phyloP scores from a whole-genome alignment of 1,140 invertebrate species.

The fruit fly (Drosophila melanogaster) region DNA sequence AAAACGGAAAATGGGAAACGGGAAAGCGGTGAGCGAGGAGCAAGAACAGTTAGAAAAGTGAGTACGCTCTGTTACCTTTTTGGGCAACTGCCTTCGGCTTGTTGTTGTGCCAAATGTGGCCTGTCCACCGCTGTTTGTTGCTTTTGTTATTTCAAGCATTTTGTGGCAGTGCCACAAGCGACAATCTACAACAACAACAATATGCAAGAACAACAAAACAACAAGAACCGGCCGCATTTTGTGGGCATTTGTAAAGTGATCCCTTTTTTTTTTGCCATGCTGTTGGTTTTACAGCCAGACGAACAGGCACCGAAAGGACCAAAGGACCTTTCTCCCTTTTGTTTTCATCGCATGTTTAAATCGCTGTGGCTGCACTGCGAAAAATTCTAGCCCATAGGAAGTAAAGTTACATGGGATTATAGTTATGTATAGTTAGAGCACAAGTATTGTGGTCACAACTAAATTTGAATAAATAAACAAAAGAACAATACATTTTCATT shows the following conservation, averaged over 20 bases:
- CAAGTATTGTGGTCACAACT: too few relatives aligned
- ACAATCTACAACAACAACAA: constrained; percentile 42
- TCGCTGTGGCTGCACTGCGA: constrained; percentile 6
- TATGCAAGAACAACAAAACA: constrained; percentile 21
- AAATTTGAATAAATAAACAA: too few relatives aligned
- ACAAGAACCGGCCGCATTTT: constrained; percentile 68
- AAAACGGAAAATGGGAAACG: too few relatives aligned
- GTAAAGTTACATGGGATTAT: too few relatives aligned
- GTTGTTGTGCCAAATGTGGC: constrained; percentile 29
- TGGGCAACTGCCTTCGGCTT: constrained; percentile 24
- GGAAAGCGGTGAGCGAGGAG: neutral
- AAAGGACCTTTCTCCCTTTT: constrained; percentile 42
- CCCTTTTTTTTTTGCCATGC: constrained; percentile 60
- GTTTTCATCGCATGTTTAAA: neutral
- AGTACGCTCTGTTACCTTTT: constrained; percentile 67
- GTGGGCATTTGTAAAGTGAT: constrained; percentile 78
- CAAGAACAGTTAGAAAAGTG: constrained; percentile 27
- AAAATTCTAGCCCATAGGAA: neutral
- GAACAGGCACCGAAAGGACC: constrained; percentile 21
- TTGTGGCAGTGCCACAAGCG: constrained; percentile 43
- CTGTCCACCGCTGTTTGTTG: constrained; percentile 10
- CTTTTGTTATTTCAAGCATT: constrained; percentile 33
- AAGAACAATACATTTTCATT: too few relatives aligned
- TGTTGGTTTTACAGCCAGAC: constrained; percentile 62
- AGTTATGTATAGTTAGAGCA: neutral